phyloP scores from a whole-genome alignment of 2,797 vertebrate genomes.

The Nannoperca australis region DNA sequence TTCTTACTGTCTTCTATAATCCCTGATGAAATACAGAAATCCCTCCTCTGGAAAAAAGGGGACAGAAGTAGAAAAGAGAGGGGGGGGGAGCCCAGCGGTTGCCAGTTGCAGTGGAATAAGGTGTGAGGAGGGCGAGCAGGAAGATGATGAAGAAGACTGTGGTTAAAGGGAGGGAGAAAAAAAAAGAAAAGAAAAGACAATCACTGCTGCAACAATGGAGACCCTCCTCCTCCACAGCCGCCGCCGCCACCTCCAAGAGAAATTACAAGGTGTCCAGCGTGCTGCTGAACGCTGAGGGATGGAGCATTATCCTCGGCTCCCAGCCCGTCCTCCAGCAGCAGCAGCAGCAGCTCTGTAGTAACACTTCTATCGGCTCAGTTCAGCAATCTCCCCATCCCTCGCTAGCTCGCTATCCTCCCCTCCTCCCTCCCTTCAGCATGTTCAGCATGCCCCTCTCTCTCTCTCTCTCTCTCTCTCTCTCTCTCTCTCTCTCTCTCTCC shows the following conservation, averaged over 20 bases:
- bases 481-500: conserved; percentile 59
- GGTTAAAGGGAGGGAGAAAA: conserved; percentile 34
- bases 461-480: too few relatives aligned
- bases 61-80: conserved; percentile 61
- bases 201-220: conserved; percentile 69
- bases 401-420: conserved; percentile 64
- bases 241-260: conserved; percentile 39
- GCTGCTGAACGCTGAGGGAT: conserved; percentile 62
- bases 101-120: conserved; percentile 72
- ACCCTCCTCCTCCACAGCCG: conserved; percentile 50
- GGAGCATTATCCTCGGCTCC: conserved; percentile 78
- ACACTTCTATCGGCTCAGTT: conserved; percentile 82
- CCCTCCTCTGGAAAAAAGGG: conserved; percentile 59
- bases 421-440: conserved; percentile 66
- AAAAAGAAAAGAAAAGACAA: conserved; percentile 51
- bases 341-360: conserved; percentile 83
- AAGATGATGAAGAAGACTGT: conserved; percentile 63
- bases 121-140: conserved; percentile 61
- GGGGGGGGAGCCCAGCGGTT: conserved; percentile 62
- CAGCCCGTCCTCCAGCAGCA: conserved; percentile 75
- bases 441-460: conserved; percentile 67
- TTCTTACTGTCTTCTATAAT: conserved; percentile 85
- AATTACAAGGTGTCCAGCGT: conserved; percentile 74
- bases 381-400: conserved; percentile 75
- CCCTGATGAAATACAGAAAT: conserved; percentile 76